phyloP scores from a whole-genome alignment of 30 jellyfish, hydroid and myxozoan genomes.

The Chironex yamaguchii region DNA sequence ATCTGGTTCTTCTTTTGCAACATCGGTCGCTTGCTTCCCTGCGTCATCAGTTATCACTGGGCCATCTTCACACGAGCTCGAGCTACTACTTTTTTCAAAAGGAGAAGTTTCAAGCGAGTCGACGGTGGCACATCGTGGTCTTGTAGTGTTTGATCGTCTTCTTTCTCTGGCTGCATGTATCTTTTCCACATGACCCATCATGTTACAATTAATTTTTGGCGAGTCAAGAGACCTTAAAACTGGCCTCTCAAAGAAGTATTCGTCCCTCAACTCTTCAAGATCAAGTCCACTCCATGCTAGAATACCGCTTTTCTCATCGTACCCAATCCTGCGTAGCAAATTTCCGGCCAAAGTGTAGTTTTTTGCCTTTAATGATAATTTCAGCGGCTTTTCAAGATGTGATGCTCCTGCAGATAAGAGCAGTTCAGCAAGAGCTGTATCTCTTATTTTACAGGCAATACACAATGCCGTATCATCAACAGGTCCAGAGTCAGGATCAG shows the following conservation, averaged over 20 bases:
- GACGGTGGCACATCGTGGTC: conserved; percentile 9
- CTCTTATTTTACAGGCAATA: conserved; percentile 68
- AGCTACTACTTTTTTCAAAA: neutral
- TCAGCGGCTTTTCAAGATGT: conserved; percentile 63
- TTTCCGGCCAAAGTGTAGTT: conserved; percentile 68
- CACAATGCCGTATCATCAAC: conserved; percentile 48
- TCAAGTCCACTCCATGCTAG: conserved; percentile 90
- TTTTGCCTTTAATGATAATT: conserved; percentile 29
- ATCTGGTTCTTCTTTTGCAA: neutral
- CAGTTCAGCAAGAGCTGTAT: conserved; percentile 48
- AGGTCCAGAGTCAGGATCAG: conserved; percentile 76
- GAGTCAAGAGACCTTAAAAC: neutral
- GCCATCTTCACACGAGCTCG: neutral
- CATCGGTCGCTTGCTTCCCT: no score
- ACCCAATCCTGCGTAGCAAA: conserved; percentile 78
- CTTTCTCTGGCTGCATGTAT: neutral
- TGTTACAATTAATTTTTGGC: neutral
- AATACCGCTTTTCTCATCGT: conserved; percentile 71
- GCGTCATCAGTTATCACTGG: neutral
- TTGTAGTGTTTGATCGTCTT: conserved; percentile 26
- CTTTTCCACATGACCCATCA: neutral
- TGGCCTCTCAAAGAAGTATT: conserved; percentile 5
- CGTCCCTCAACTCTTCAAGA: conserved; percentile 48
- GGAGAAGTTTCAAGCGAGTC: conserved; percentile 13
- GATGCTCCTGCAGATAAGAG: conserved; percentile 72